Evolutionary conservation across 2,797 vertebrate species (phyloP), one percentile per base, ranked within the genome.

Genomic region (Amblyopsis hoosieri): DNA sequence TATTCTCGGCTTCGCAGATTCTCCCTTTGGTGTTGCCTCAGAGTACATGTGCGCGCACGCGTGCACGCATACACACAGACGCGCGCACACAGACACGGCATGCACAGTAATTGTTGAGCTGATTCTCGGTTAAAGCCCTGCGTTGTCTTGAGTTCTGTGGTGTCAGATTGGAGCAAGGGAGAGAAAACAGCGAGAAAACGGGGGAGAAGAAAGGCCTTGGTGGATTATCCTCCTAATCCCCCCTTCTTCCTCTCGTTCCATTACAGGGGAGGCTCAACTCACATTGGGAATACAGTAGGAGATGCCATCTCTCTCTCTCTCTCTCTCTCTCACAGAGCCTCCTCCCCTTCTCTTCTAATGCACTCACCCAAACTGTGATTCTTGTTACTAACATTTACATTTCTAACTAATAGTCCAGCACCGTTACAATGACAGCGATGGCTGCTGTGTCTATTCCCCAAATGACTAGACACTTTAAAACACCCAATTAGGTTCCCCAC

Each of bases 201-300:
- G 61, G 75, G 64, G 60, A 73, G 78, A 80, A 85, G 77, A 82
- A 87, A 82, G 85, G 76, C 82, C 79, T 81, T 5, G 67, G 76
- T 67, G 85, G 86, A 90, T 91, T 89, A 90, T 88, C 86, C 74
- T 52, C 51, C 69, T 87, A 87, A 89, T 89, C 84, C 82, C 47
- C 59, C 6, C 45, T 60, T 13, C 51, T 51, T 2, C 15, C 60
- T 29, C 23, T 29, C 2, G 13, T 66, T 72, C 85, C 69, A 83
- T 85, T 85, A 85, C 69, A 50, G 17, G 57, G 61, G 23, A 54
- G 79, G 72, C 67, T 80, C 75, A 71, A 64, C 56, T 29, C 23
- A 29, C 23, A 29, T 29, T 29, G 23, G 23, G 23, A 29, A 29
- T 29, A 29, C 23, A 29, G 23, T 29, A 29, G 23, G 23, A 29